Base-by-base conservation (phyloP, 2,113 vertebrate genomes). In the Scalopus aquaticus region DNA sequence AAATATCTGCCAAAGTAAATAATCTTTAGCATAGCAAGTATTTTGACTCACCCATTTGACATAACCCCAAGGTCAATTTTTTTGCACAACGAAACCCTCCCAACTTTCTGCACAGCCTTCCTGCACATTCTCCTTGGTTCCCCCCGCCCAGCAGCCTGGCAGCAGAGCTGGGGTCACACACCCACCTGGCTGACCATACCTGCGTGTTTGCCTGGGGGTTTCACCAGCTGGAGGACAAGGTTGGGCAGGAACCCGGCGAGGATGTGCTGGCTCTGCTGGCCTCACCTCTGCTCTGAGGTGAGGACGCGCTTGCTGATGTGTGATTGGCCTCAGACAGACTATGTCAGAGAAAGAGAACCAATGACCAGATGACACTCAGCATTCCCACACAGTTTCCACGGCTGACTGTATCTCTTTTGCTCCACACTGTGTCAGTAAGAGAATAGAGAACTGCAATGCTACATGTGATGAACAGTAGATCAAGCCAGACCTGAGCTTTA, bases 91-190 rank as follows among this genome's bases (percentile, higher is more conserved):
- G 51, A 67, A 80, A 84, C 9, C 15, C n/a, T 62, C 58, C n/a
- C 35, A 67, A 32, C 22, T 30, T 39, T 42, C 42, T 69, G 19
- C 20, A 54, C 3, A 30, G 3, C 46, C 20, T 90, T 0, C 8
- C 32, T 6, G 10, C 73, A 74, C n/a, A 37, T 39, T 44, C 26
- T 22, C 19, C 35, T 39, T 32, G 37, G 73, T 26, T 19, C 32
- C 26, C 46, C 24, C 37, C 51, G 22, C 9, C 11, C n/a, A 20
- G 3, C 10, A 62, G 5, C 0, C 0, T 19, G 26, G 4, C 6
- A n/a, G 9, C 3, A 37, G 22, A 58, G 7, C 1, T 26, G 5
- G 42, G 5, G 56, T 1, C 51, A 58, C 32, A 76, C 9, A 82
- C 32, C 20, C 70, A 81, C 74, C 5, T 37, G 6, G 22, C 28